phyloP scores from a whole-genome alignment of 1,140 invertebrate species.

The Eufriesea mexicana region DNA sequence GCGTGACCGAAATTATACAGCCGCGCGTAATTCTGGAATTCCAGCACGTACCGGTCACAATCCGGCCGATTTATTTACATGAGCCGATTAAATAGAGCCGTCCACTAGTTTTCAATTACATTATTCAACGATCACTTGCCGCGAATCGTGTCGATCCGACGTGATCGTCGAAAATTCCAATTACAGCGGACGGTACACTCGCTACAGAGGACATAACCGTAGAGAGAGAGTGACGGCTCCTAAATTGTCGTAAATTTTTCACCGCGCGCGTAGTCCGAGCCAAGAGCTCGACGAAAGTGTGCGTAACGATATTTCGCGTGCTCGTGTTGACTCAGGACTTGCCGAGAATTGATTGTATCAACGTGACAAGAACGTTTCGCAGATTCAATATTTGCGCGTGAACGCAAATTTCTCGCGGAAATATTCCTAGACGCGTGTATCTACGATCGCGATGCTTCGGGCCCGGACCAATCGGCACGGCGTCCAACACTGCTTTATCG shows the following conservation, averaged over 20 bases:
- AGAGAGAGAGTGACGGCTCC: no score
- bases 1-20: constrained; percentile 52
- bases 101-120: constrained; percentile 58
- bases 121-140: constrained; percentile 47
- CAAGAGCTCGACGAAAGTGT: no score
- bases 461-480: background rate
- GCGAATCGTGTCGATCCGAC: constrained; percentile 12
- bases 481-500: background rate
- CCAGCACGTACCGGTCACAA: constrained; percentile 16
- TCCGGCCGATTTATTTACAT: constrained; percentile 57
- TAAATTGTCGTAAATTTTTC: background rate
- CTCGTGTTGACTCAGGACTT: background rate
- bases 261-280: no score
- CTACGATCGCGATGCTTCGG: background rate
- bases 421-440: background rate
- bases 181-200: background rate
- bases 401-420: background rate
- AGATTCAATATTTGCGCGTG: background rate
- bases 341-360: background rate
- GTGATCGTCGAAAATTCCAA: constrained; percentile 44
- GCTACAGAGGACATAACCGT: no score
- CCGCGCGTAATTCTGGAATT: constrained; percentile 48
- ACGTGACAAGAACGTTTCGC: background rate
- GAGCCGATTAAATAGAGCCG: constrained; percentile 56
- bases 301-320: no score